Base-by-base conservation (phyloP, 2,797 vertebrate species). In the Botia kubotai region DNA sequence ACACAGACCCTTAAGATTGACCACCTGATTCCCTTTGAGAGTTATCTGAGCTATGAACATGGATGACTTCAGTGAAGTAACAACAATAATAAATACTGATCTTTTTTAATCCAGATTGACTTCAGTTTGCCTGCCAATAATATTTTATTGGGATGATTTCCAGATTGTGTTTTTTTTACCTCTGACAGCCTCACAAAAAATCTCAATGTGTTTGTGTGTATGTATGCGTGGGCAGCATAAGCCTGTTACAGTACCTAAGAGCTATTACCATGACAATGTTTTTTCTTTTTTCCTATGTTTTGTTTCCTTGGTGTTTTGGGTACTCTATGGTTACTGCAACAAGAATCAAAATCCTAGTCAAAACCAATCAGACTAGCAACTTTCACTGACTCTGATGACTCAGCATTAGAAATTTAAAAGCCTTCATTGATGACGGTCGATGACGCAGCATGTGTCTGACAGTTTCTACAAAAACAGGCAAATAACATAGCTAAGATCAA, bases 191-290 rank as follows among this genome's bases (percentile, higher is more conserved):
- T 90, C 76, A 83, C 87, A 89, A 80, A 82, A 81, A 90, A 87
- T 86, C 86, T 86, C 81, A 77, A 82, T 83, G 88, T 86, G 88
- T 87, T 86, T 88, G 86, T 90, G 68, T 77, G 58, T 19, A 66
- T 72, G 66, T 46, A 80, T 76, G 72, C 76, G 81, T 89, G 81
- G 87, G 65, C 81, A 77, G 79, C 84, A 79, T 88, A 79, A 89
- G 87, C 84, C 72, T 91, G 83, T 88, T 89, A 43, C 14, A 50
- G 12, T 70, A 89, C 83, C 79, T 85, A 82, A 84, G 87, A 89
- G 85, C 89, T 87, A 92, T 92, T 92, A 92, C 93, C 93, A 86
- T 85, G 84, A 86, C 89, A 72, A 86, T 79, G 84, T 91, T 84
- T 86, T 46, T 85, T 90, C 89, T 4, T 86, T 91, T 90, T 89